Evolutionary conservation across 1,140 invertebrate species (phyloP), one percentile per base, ranked within the genome.

Genomic region (Leguminivora glycinivorella): DNA sequence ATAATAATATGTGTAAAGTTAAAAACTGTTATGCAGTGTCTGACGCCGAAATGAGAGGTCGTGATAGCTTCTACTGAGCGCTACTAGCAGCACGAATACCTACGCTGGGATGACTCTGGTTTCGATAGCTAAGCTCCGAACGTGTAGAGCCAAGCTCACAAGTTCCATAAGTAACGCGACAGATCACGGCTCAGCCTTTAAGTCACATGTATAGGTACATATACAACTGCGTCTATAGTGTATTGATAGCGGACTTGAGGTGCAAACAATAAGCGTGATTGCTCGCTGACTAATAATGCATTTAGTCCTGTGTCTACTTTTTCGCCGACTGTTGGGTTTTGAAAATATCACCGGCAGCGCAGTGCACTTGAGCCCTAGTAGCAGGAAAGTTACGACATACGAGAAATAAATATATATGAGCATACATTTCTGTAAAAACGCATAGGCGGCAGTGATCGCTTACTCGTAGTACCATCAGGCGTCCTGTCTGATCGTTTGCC

Each of bases 141-240:
- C 56, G 56, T 58, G 56, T 58, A 12, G 56, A 58, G 14, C 29
- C 29, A 22, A 66, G 71, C 67, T 67, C 47, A 19, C 40, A 24
- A n/a, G 34, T 73, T 73, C 67, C 72, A 60, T 73, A 73, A 73
- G 68, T 73, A 73, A 73, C 40, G 31, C 25, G 56, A n/a, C 40
- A 66, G 56, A 72, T 72, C 67, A 69, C 67, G 67, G 68, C 67
- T 26, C 47, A 68, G 29, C 63, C 66, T 25, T 34, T 10, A 34
- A 34, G 19, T 25, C 24, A 38, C 58, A 40, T 25, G 31, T 40
- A 56, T 58, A 25, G 12, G 26, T 25, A 14, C n/a, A 56, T 1
- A 56, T 58, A 58, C 26, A 58, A 58, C 25, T 4, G 4, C 12
- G 12, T 58, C 24, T 58, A 58, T 58, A 58, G 22, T 9, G n/a